These are phyloP conservation scores for Melieria picta DNA, from an alignment of 2,888 invertebrate species.

Conservation along the genomic window DNA sequence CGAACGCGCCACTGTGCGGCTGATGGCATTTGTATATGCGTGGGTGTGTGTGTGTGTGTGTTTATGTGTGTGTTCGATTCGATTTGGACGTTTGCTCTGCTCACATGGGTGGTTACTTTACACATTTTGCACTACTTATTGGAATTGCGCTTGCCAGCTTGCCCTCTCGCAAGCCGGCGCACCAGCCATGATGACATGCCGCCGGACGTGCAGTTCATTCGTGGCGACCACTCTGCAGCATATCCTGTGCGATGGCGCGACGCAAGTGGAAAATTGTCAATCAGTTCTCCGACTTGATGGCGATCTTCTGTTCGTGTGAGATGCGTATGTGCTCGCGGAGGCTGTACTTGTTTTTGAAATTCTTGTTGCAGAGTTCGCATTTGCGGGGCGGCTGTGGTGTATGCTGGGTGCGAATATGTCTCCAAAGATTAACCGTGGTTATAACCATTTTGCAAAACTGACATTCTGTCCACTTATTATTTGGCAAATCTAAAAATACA, in stretches of 20 bases:
- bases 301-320: slow-evolving; percentile 65
- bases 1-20: no score
- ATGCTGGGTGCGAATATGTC: slow-evolving; percentile 67
- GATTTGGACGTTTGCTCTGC: no score
- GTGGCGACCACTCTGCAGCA: slow-evolving; percentile 30
- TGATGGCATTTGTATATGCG: no score
- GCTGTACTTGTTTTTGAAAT: slow-evolving; percentile 67
- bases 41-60: no score
- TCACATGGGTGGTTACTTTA: no score
- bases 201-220: slow-evolving; percentile 18
- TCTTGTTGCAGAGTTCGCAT: slow-evolving; percentile 66
- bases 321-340: slow-evolving; percentile 66
- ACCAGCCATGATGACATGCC: background rate
- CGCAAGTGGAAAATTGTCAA: slow-evolving; percentile 51
- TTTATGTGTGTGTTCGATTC: no score
- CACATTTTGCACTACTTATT: slow-evolving; percentile 5
- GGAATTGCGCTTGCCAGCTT: slow-evolving; percentile 37
- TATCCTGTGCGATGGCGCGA: slow-evolving; percentile 37
- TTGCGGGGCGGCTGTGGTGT: slow-evolving; percentile 66
- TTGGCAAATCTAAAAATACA: slow-evolving; percentile 67
- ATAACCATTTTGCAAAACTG: slow-evolving; percentile 68
- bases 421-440: slow-evolving; percentile 67
- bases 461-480: slow-evolving; percentile 68
- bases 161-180: no score
- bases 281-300: slow-evolving; percentile 61